Conservation (phyloP, 2,888 invertebrate genomes). For the Drosophila multiciliata region DNA sequence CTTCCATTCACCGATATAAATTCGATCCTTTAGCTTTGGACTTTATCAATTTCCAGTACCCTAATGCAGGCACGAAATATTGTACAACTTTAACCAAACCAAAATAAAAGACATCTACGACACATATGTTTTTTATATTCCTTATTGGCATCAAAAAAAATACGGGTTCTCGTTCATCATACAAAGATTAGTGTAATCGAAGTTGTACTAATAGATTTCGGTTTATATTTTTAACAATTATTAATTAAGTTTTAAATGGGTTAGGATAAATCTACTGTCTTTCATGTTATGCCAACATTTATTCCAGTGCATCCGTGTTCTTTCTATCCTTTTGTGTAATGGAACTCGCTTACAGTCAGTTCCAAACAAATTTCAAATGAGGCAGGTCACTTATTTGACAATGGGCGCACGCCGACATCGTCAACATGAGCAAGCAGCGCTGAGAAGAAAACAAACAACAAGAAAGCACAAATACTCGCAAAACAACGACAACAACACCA, state of each 20-base stretch:
- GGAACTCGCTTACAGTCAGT: slow-evolving; percentile 35
- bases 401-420: slow-evolving; percentile 42
- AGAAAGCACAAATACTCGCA: slow-evolving; percentile 13
- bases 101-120: background rate
- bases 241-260: background rate
- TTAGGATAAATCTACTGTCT: background rate
- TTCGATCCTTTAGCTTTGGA: slow-evolving; percentile 47
- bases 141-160: background rate
- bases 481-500: slow-evolving; percentile 22
- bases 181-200: background rate
- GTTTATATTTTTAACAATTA: background rate
- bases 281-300: background rate
- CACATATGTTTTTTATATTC: background rate
- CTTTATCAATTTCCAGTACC: background rate
- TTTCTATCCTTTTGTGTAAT: slow-evolving; percentile 5
- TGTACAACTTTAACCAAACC: background rate
- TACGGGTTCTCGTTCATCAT: background rate
- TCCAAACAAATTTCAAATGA: slow-evolving; percentile 74
- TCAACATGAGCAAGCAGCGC: slow-evolving; percentile 36
- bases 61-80: background rate
- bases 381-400: slow-evolving; percentile 75
- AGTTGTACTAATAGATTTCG: no score
- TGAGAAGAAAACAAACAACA: slow-evolving; percentile 48
- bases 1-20: background rate
- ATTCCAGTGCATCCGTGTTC: background rate